Conservation (phyloP, 2,113 vertebrate species). For the Murina feae region DNA sequence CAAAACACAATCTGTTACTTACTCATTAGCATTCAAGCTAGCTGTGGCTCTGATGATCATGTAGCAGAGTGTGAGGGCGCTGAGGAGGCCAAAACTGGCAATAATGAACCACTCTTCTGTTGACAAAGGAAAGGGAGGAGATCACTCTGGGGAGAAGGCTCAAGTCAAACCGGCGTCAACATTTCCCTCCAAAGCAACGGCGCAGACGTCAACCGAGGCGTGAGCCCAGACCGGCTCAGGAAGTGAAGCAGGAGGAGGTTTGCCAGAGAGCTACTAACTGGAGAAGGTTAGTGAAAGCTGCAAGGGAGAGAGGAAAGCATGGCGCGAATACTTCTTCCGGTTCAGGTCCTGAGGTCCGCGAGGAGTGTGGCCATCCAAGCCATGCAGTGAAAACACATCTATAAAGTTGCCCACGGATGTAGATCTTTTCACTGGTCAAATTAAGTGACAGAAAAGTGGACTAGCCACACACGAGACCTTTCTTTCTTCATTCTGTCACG, state of each 20-base stretch:
- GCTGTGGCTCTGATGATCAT: slow-evolving; percentile 95
- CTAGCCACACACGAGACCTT: not conserved
- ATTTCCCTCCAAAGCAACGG: slow-evolving; percentile 82
- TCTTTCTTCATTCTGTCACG: slow-evolving; percentile 19
- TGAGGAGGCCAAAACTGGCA: slow-evolving; percentile 93
- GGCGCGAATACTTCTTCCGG: slow-evolving; percentile 72
- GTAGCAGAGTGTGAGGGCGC: slow-evolving; percentile 93
- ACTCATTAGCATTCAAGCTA: slow-evolving; percentile 86
- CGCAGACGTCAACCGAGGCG: slow-evolving; percentile 79
- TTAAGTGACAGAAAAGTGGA: not conserved
- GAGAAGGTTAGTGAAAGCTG: slow-evolving; percentile 81
- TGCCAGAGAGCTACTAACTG: slow-evolving; percentile 82
- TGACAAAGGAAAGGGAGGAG: slow-evolving; percentile 93
- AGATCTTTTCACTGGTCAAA: not conserved
- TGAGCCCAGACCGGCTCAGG: slow-evolving; percentile 80
- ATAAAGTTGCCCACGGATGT: slow-evolving; percentile 35
- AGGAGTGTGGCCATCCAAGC: slow-evolving; percentile 56
- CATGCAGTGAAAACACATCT: slow-evolving; percentile 51
- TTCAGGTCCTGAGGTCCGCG: slow-evolving; percentile 65
- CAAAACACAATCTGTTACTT: slow-evolving; percentile 82
- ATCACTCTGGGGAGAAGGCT: slow-evolving; percentile 87
- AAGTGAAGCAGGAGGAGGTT: slow-evolving; percentile 84
- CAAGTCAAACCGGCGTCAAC: slow-evolving; percentile 83
- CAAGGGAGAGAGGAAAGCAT: slow-evolving; percentile 76
- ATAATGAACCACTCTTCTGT: slow-evolving; percentile 98